Evolutionary conservation across 2,797 vertebrate species (phyloP).

Genomic region (Melanotaenia boesemani): DNA sequence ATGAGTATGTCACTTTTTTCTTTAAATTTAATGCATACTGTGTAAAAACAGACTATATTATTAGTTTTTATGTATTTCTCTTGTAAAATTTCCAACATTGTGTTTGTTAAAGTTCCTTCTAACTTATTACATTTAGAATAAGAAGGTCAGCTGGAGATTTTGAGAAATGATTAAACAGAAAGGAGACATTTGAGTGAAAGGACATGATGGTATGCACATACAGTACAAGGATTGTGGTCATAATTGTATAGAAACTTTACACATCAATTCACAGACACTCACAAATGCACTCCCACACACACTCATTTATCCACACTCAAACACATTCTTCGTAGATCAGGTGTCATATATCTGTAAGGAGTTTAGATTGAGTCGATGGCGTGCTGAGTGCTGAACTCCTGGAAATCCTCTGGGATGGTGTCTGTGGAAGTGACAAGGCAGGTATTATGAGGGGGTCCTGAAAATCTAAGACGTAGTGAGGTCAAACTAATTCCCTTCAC

Average conservation of each 20-base stretch:
- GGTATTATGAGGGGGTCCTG: conserved; percentile 18
- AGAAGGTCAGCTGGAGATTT: conserved; percentile 19
- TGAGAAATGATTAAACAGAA: conserved; percentile 28
- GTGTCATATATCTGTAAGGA: conserved; percentile 18
- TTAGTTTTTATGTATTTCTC: background rate
- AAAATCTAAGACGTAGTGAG: conserved; percentile 10
- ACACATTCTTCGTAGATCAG: conserved; percentile 40
- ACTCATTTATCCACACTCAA: conserved; percentile 11
- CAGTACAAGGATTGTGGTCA: conserved; percentile 56
- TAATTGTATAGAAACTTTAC: conserved; percentile 52
- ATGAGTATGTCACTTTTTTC: background rate
- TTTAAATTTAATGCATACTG: background rate
- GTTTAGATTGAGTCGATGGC: conserved; percentile 85
- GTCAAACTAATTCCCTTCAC: conserved; percentile 21
- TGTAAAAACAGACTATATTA: background rate
- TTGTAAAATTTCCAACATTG: background rate
- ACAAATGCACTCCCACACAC: conserved; percentile 2
- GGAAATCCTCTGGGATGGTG: conserved; percentile 97
- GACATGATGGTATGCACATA: conserved; percentile 47
- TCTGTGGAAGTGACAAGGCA: conserved; percentile 82
- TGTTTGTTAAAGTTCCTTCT: conserved; percentile 17
- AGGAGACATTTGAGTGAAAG: conserved; percentile 2
- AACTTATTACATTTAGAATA: conserved; percentile 39
- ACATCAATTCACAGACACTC: conserved; percentile 41
- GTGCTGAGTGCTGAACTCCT: conserved; percentile 95